These are phyloP conservation scores for Rousettus madagascariensis DNA, from an alignment of 2,797 vertebrate species.

Conservation along the genomic window DNA sequence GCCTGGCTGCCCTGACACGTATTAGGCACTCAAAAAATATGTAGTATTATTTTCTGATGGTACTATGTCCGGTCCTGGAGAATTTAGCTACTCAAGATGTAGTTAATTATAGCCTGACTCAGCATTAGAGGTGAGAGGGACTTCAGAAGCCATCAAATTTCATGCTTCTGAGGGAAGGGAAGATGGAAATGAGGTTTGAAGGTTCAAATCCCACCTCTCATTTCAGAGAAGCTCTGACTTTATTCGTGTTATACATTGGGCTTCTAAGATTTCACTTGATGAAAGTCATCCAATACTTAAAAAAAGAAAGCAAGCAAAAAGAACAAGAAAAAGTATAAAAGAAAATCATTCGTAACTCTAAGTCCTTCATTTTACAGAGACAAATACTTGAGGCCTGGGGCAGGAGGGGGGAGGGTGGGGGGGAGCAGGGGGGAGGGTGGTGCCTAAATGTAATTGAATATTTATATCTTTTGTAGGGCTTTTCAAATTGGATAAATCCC, in stretches of 20 bases:
- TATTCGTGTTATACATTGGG: background rate
- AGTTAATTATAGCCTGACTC: background rate
- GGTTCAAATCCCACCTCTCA: background rate
- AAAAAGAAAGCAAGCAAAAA: background rate
- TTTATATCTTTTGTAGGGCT: background rate
- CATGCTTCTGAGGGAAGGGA: background rate
- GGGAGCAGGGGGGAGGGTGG: background rate
- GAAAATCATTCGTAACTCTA: background rate
- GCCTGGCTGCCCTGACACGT: accelerated
- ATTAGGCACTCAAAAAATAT: no score
- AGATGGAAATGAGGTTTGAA: background rate
- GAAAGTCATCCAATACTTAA: background rate
- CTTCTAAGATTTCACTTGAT: background rate
- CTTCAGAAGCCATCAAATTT: background rate
- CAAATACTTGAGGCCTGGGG: background rate
- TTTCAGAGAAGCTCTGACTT: background rate
- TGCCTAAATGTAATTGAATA: background rate
- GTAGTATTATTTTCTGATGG: background rate
- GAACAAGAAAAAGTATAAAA: background rate
- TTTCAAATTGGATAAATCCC: background rate
- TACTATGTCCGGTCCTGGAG: background rate
- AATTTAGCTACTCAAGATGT: background rate
- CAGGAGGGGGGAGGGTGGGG: background rate
- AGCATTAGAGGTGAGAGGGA: background rate
- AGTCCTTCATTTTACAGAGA: background rate